Percentiles rank a stretch among this genome's conserved stretches.
These are phyloP conservation scores for Phallusia fumigata DNA, from an alignment of 23 tunicate genomes.

Conservation along the genomic window DNA sequence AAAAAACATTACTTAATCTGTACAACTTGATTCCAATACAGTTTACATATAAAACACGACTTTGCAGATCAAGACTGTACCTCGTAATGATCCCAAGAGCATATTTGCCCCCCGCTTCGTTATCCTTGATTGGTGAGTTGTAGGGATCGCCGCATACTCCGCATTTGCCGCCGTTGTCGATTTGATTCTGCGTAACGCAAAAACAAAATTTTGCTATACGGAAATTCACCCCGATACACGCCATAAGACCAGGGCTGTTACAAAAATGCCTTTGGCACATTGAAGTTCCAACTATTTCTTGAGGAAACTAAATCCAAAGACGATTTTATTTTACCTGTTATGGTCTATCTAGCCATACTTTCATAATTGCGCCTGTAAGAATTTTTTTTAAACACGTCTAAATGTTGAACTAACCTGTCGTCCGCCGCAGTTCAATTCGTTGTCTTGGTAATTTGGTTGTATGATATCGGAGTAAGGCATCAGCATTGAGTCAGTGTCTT, in stretches of 20 bases:
- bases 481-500: constrained; percentile 37
- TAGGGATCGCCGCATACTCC: constrained; percentile 87
- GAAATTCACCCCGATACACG: no score
- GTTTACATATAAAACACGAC: neutral
- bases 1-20: neutral
- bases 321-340: neutral
- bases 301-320: neutral
- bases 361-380: neutral
- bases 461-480: constrained; percentile 37
- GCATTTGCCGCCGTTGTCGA: constrained; percentile 59
- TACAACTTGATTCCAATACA: neutral
- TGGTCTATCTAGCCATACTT: neutral
- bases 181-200: constrained; percentile 29
- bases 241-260: no score
- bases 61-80: neutral
- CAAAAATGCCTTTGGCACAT: no score
- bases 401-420: constrained; percentile 9
- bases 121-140: constrained; percentile 54
- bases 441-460: constrained; percentile 46
- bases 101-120: constrained; percentile 88
- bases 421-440: constrained; percentile 54
- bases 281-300: no score
- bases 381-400: no score
- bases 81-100: constrained; percentile 75
- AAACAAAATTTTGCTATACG: no score